Percentiles rank a stretch among this genome's conserved stretches.
These are phyloP conservation scores for Drosophila engyochracea DNA, from an alignment of 2,888 invertebrate species.

Conservation along the genomic window DNA sequence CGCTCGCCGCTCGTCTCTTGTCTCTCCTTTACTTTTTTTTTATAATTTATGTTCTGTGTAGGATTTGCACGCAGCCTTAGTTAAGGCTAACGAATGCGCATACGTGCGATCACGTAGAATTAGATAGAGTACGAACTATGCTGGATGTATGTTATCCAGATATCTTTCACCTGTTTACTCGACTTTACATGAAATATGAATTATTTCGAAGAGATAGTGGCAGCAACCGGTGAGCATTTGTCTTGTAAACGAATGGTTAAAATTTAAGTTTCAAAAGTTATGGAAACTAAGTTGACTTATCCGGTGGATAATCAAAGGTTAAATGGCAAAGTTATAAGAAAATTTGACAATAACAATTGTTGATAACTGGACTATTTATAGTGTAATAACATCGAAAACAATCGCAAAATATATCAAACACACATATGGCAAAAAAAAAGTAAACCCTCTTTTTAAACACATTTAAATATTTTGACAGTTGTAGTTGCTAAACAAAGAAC, in stretches of 20 bases:
- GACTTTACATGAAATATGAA: constrained; percentile 26
- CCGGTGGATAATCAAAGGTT: neutral
- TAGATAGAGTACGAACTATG: constrained; percentile 61
- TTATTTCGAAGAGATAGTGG: constrained; percentile 18
- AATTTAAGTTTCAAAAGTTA: constrained; percentile 2
- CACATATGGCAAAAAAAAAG: neutral
- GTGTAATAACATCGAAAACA: neutral
- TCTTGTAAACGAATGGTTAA: constrained; percentile 2
- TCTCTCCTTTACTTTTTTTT: constrained; percentile 19
- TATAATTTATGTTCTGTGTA: constrained; percentile 70
- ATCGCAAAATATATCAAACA: neutral
- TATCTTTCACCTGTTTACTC: constrained; percentile 33
- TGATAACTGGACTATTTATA: neutral
- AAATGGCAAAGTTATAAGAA: neutral
- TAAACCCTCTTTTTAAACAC: too few relatives aligned
- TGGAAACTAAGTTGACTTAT: neutral
- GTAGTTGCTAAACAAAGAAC: neutral
- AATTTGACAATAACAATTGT: neutral
- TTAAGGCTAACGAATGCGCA: constrained; percentile 74
- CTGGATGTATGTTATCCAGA: constrained; percentile 41
- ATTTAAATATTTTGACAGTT: neutral
- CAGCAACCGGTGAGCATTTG: constrained; percentile 2
- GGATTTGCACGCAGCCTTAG: constrained; percentile 74
- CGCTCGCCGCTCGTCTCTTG: constrained; percentile 12
- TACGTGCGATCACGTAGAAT: constrained; percentile 76